These are phyloP conservation scores for Haliclystus octoradiatus DNA, from an alignment of 30 jellyfish, hydroid and myxozoan genomes.

Conservation along the genomic window DNA sequence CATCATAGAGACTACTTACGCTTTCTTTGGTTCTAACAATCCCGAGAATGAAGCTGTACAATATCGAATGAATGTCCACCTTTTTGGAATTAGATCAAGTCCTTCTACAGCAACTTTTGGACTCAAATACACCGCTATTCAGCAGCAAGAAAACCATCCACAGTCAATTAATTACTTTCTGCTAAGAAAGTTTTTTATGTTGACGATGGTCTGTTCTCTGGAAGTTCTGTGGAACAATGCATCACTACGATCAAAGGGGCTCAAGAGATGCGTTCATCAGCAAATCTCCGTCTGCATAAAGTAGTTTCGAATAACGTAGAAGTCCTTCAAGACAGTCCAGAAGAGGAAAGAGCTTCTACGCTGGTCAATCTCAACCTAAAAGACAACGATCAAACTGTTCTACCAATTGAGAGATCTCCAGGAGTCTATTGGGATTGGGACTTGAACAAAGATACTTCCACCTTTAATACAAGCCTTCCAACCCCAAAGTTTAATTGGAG, in stretches of 20 bases:
- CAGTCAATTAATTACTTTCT: constrained; percentile 9
- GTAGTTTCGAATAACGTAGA: constrained; percentile 13
- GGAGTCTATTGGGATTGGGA: constrained; percentile 36
- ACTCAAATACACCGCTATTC: constrained; percentile 17
- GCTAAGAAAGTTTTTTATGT: constrained; percentile 31
- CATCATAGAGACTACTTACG: constrained; percentile 33
- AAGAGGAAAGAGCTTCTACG: constrained; percentile 3
- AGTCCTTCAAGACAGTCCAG: constrained; percentile 34
- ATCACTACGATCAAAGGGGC: constrained; percentile 5
- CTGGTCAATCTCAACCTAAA: constrained; percentile 10
- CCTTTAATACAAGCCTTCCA: constrained; percentile 7
- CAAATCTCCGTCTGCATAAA: constrained; percentile 20
- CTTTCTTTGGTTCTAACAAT: neutral
- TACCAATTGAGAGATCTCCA: constrained; percentile 24
- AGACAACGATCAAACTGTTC: constrained; percentile 8
- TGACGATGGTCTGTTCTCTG: constrained; percentile 35
- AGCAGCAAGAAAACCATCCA: constrained; percentile 15
- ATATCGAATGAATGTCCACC: constrained; percentile 45
- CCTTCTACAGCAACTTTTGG: constrained; percentile 24
- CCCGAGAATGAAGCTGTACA: constrained; percentile 22
- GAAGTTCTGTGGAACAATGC: constrained; percentile 9
- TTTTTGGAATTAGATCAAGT: constrained; percentile 29
- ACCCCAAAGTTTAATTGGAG: constrained; percentile 7
- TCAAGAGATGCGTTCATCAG: constrained; percentile 10
- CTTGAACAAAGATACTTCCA: constrained; percentile 22